Conservation (phyloP, 2,888 invertebrate species). For the Gandaritis pyraliata region DNA sequence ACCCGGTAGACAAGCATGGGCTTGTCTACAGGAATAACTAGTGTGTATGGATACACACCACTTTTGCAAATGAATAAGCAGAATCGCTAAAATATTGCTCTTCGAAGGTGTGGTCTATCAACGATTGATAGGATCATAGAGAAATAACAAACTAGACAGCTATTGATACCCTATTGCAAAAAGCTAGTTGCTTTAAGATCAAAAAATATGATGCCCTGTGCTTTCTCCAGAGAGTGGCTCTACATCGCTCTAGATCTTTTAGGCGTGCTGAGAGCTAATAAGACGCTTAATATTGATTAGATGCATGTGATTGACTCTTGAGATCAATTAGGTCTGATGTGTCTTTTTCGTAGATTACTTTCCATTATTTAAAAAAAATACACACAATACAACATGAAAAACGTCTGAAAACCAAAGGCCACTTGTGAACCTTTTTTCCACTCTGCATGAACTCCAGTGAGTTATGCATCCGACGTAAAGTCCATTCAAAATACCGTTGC, state of each 20-base stretch:
- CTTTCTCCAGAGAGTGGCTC: no score
- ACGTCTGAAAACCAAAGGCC: no score
- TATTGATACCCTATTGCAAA: not conserved
- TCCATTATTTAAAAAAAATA: no score
- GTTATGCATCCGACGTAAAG: not conserved
- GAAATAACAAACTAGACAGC: conserved; percentile 2
- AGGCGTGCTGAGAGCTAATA: not conserved
- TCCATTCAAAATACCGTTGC: not conserved
- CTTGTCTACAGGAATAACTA: no score
- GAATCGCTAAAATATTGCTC: conserved; percentile 35
- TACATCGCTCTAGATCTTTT: no score
- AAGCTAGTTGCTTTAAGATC: not conserved
- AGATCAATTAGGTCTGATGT: no score
- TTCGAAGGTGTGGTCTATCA: conserved; percentile 28
- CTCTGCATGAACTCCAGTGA: no score
- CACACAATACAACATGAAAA: no score
- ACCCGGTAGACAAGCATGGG: conserved; percentile 32
- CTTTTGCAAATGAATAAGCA: conserved; percentile 59
- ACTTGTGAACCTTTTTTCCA: no score
- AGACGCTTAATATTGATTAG: not conserved
- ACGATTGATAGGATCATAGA: conserved; percentile 1
- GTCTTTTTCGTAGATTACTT: no score
- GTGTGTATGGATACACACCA: conserved; percentile 47
- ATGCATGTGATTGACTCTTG: no score
- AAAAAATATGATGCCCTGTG: no score